phyloP scores from a whole-genome alignment of 2,797 vertebrate species.

The Coregonus sp. region DNA sequence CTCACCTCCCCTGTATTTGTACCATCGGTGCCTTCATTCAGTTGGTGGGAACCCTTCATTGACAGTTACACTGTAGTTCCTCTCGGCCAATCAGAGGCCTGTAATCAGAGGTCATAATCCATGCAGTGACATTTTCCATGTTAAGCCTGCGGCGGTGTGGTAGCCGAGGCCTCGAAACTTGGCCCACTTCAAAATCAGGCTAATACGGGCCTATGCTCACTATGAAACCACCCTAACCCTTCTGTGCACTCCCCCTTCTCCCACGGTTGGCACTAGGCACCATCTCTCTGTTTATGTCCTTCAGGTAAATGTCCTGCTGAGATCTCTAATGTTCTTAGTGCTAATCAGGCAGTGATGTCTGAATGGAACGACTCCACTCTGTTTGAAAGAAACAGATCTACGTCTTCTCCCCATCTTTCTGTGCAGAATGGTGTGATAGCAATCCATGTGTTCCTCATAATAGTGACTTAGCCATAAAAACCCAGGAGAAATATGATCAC shows the following conservation, averaged over 20 bases:
- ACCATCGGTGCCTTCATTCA: slow-evolving; percentile 60
- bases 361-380: not conserved
- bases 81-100: slow-evolving; percentile 63
- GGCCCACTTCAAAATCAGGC: slow-evolving; percentile 64
- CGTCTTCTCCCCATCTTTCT: not conserved
- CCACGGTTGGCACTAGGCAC: not conserved
- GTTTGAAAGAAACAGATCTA: slow-evolving; percentile 4
- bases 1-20: slow-evolving; percentile 67
- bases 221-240: slow-evolving; percentile 25
- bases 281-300: slow-evolving; percentile 40
- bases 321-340: slow-evolving; percentile 40
- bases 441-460: not conserved
- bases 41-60: slow-evolving; percentile 43
- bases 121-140: slow-evolving; percentile 22
- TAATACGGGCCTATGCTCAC: slow-evolving; percentile 42
- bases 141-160: slow-evolving; percentile 23
- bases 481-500: not conserved
- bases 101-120: slow-evolving; percentile 65
- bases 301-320: slow-evolving; percentile 36
- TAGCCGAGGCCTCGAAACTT: slow-evolving; percentile 49
- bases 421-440: not conserved
- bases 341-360: slow-evolving; percentile 38
- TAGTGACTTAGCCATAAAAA: not conserved
- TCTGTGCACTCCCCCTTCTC: not conserved
- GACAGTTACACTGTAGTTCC: slow-evolving; percentile 54